Percentiles rank a stretch among this genome's conserved stretches.
Evolutionary conservation across 2,113 vertebrate genomes (phyloP).

Genomic region (Isichthys henryi): DNA sequence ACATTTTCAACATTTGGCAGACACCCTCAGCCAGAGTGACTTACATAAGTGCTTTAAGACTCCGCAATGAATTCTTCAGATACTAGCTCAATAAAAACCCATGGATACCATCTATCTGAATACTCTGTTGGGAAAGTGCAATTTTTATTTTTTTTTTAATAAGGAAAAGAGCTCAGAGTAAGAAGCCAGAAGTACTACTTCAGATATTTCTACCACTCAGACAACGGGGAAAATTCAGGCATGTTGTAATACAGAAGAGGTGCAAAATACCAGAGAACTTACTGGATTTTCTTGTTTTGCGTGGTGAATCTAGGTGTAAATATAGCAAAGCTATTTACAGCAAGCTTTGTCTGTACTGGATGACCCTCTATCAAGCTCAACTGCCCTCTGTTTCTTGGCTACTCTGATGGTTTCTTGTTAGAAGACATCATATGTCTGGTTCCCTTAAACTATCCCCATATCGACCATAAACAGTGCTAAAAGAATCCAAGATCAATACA

Average conservation of each 20-base stretch:
- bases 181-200: too few species aligned
- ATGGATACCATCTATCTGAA: too few species aligned
- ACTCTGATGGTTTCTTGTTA: background rate
- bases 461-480: background rate
- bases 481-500: conserved; percentile 7
- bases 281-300: background rate
- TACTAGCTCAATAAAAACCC: too few species aligned
- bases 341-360: background rate
- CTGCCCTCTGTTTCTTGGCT: background rate
- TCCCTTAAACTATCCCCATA: background rate
- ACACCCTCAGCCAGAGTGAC: too few species aligned
- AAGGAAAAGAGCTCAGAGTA: too few species aligned
- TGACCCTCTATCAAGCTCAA: background rate
- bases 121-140: too few species aligned
- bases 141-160: too few species aligned
- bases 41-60: too few species aligned
- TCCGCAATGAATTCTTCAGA: too few species aligned
- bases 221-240: background rate
- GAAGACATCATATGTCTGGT: background rate
- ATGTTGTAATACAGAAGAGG: background rate
- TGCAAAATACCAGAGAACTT: background rate
- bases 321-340: background rate
- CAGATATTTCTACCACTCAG: background rate
- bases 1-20: too few species aligned
- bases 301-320: background rate